Conservation (phyloP, 2,113 vertebrate species). For the Brachyistius frenatus region DNA sequence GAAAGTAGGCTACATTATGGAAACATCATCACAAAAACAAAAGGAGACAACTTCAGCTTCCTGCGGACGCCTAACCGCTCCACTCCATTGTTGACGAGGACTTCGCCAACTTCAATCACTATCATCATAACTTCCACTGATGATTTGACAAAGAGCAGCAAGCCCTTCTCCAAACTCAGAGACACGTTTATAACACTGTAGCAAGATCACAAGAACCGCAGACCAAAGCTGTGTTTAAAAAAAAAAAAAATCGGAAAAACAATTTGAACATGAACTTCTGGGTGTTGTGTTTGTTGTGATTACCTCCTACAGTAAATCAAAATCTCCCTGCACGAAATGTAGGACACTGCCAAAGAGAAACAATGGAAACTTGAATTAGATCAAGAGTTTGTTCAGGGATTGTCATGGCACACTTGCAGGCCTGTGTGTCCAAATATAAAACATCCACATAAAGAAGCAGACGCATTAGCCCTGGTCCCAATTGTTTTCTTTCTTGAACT, state of each 20-base stretch:
- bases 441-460: not conserved
- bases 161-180: not conserved
- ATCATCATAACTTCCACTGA: slow-evolving; percentile 26
- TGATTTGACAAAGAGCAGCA: not conserved
- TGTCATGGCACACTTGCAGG: not conserved
- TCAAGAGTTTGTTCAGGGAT: slow-evolving; percentile 43
- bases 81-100: slow-evolving; percentile 25
- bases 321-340: slow-evolving; percentile 42
- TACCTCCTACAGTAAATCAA: slow-evolving; percentile 50
- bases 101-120: slow-evolving; percentile 42
- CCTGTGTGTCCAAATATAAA: not conserved
- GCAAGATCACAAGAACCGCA: no score
- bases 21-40: slow-evolving; percentile 43
- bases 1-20: slow-evolving; percentile 2
- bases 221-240: not conserved
- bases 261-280: not conserved
- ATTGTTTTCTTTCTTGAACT: not conserved
- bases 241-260: not conserved
- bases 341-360: slow-evolving; percentile 57
- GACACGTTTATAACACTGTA: no score
- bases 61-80: slow-evolving; percentile 10
- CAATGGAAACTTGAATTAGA: slow-evolving; percentile 73
- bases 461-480: not conserved
- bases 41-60: slow-evolving; percentile 21
- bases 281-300: slow-evolving; percentile 38